Base-by-base conservation (phyloP, 1,140 invertebrate species). In the Luehdorfia chinensis region DNA sequence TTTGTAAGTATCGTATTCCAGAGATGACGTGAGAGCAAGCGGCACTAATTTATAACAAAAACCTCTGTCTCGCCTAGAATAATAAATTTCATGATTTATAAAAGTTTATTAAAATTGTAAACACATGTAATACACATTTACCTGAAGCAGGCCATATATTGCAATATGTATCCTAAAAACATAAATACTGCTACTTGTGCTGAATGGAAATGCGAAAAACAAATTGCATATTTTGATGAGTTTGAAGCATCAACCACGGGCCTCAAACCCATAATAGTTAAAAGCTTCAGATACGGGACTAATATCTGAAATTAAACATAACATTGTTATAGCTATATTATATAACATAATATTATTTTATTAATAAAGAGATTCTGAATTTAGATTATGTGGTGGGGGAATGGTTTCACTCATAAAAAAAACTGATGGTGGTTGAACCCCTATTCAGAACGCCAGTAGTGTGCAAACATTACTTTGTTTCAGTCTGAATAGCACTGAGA, bases 131-230 rank as follows among this genome's bases (percentile, higher is more conserved):
- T n/a, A 18, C 30, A 19, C 21, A 54, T 51, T 56, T 70, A 92
- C 92, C 93, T 90, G 64, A 93, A 94, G 75, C 93, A 94, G 41
- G 92, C 89, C 86, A 94, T 90, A 63, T 93, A 94, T 60, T 94
- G 93, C 31, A 94, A 74, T 50, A 93, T 66, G 66, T 95, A 94
- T 57, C 94, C 94, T 36, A 91, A 62, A 39, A 90, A 86, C 79
- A 95, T 90, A 14, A 90, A 69, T 47, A 91, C 72, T 12, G 91
- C 87, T 12, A 94, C 90, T 72, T 92, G 88, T 28, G 91, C 61
- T 5, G 92, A 91, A 65, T 94, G 93, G 47, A 92, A 87, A 66
- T 91, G 91, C 7, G 90, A 90, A 25, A 93, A 81, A 61, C 90
- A 87, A 44, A 90, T 88, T 2, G 88, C 72, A 60, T 81, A 88